Percentiles rank a stretch among this genome's conserved stretches.
These are phyloP conservation scores for Sylvilagus bachmani DNA, from an alignment of 2,113 vertebrate species.

Conservation along the genomic window DNA sequence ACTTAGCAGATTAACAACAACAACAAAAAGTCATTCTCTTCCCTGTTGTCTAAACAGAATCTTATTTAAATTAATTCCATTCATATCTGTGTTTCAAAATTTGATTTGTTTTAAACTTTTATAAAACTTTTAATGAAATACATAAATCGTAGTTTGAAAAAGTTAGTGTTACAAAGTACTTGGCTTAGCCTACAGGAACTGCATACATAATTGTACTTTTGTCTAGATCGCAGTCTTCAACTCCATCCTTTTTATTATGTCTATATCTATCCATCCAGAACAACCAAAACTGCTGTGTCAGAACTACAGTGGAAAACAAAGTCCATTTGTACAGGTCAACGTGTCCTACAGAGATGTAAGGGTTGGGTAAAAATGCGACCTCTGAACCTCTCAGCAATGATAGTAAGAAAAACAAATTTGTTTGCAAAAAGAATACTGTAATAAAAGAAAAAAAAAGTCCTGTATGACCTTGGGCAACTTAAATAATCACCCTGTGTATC, in stretches of 20 bases:
- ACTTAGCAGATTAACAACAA: slow-evolving; percentile 25
- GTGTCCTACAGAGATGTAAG: neutral
- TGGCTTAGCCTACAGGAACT: neutral
- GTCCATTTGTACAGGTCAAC: slow-evolving; percentile 36
- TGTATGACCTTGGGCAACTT: neutral
- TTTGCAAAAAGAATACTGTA: slow-evolving; percentile 53
- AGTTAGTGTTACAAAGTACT: slow-evolving; percentile 28
- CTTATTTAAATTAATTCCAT: slow-evolving; percentile 60
- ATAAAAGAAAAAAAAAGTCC: neutral
- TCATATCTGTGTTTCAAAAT: slow-evolving; percentile 51
- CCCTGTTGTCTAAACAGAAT: slow-evolving; percentile 21
- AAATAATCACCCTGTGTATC: slow-evolving; percentile 1
- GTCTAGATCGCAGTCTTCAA: slow-evolving; percentile 11
- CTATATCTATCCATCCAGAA: neutral
- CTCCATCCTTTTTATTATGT: neutral
- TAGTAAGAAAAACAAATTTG: slow-evolving; percentile 23
- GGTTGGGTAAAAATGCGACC: slow-evolving; percentile 31
- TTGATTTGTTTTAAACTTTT: slow-evolving; percentile 42
- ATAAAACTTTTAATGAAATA: slow-evolving; percentile 48
- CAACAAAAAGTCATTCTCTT: neutral
- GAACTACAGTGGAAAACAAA: slow-evolving; percentile 52
- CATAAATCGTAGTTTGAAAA: neutral
- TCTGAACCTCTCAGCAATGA: neutral
- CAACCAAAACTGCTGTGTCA: neutral
- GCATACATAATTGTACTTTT: slow-evolving; percentile 13